Conservation (phyloP, 2,113 vertebrate species). For the Catharus fuscescens region DNA sequence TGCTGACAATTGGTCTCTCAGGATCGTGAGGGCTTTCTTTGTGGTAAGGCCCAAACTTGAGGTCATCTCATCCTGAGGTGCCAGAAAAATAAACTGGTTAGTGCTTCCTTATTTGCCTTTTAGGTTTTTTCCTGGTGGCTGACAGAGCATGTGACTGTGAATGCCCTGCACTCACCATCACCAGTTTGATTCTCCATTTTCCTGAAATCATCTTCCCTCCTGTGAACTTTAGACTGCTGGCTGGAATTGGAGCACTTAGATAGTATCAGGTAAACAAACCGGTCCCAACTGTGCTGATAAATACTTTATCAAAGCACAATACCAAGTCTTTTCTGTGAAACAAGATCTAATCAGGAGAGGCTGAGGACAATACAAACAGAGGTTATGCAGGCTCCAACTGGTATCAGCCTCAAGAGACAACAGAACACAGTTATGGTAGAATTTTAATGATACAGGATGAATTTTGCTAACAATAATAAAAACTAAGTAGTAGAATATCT, state of each 20-base stretch:
- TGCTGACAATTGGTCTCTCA: conserved; percentile 87
- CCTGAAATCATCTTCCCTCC: conserved; percentile 7
- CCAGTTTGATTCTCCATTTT: background rate
- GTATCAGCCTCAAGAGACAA: background rate
- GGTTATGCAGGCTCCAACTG: background rate
- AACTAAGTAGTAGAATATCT: background rate
- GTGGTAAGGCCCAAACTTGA: conserved; percentile 89
- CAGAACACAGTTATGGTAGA: background rate
- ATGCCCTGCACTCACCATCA: background rate
- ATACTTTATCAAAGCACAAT: conserved; percentile 30
- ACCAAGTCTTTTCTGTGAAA: conserved; percentile 4
- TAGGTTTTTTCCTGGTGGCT: background rate
- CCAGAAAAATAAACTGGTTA: conserved; percentile 14
- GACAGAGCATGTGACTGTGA: background rate
- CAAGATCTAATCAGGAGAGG: conserved; percentile 11
- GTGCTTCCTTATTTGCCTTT: background rate
- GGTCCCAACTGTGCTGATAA: background rate
- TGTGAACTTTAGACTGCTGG: conserved; percentile 36
- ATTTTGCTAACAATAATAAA: background rate
- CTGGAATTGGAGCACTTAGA: conserved; percentile 13
- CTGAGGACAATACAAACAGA: background rate
- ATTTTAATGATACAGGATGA: background rate
- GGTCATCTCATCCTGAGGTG: conserved; percentile 82
- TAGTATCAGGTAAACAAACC: conserved; percentile 36
- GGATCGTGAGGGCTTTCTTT: conserved; percentile 85